These are phyloP conservation scores for Drosophila malerkotliana DNA, from an alignment of 1,140 invertebrate species.

Conservation along the genomic window DNA sequence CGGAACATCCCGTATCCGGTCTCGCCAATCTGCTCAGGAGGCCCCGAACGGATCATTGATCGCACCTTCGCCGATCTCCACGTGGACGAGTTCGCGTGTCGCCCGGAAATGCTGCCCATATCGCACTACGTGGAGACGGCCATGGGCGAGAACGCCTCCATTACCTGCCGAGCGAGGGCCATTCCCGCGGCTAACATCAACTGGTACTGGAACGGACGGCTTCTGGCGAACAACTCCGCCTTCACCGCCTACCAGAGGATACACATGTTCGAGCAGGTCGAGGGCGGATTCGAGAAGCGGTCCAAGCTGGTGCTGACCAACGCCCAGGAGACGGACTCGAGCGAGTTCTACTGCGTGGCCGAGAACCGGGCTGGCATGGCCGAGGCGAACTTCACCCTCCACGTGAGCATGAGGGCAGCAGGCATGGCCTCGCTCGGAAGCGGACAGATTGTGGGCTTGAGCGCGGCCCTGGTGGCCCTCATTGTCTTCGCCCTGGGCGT, in stretches of 20 bases:
- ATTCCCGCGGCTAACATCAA: slow-evolving; percentile 92
- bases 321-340: slow-evolving; percentile 93
- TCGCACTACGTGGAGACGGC: slow-evolving; percentile 90
- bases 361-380: slow-evolving; percentile 96
- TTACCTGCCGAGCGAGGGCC: slow-evolving; percentile 91
- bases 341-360: slow-evolving; percentile 95
- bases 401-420: slow-evolving; percentile 90
- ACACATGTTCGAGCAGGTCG: slow-evolving; percentile 90
- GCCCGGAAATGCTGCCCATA: slow-evolving; percentile 91
- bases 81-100: slow-evolving; percentile 94
- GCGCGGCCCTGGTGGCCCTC: slow-evolving; percentile 91
- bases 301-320: slow-evolving; percentile 93
- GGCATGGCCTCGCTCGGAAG: slow-evolving; percentile 92
- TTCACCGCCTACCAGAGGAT: slow-evolving; percentile 93
- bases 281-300: slow-evolving; percentile 87
- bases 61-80: slow-evolving; percentile 90
- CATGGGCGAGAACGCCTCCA: slow-evolving; percentile 93
- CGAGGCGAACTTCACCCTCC: slow-evolving; percentile 95
- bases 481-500: slow-evolving; percentile 91
- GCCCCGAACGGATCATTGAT: slow-evolving; percentile 88
- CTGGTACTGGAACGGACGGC: slow-evolving; percentile 94
- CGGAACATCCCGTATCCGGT: slow-evolving; percentile 92
- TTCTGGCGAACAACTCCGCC: slow-evolving; percentile 91
- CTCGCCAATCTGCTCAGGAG: slow-evolving; percentile 89
- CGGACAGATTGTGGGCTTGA: slow-evolving; percentile 93